phyloP scores from a whole-genome alignment of 2,888 invertebrate species.

The Drepana falcataria region DNA sequence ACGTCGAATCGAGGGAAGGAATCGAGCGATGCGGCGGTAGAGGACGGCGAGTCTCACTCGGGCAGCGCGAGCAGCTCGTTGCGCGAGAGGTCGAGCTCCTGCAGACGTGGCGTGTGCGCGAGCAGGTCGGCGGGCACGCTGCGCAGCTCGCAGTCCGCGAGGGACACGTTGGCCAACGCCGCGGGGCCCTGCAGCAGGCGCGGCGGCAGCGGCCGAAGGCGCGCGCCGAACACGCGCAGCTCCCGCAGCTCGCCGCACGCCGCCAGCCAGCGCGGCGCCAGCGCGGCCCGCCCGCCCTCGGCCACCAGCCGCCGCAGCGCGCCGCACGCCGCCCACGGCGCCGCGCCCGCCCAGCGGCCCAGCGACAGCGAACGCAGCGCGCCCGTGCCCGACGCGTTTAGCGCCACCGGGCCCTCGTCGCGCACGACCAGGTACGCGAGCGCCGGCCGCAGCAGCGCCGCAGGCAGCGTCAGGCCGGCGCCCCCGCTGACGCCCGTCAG shows the following conservation, averaged over 20 bases:
- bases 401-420: conserved; percentile 12
- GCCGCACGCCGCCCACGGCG: conserved; percentile 2
- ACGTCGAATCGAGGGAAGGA: background rate
- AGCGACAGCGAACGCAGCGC: too few species aligned
- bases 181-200: conserved; percentile 7
- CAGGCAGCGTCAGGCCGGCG: conserved; percentile 10
- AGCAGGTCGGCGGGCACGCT: conserved; percentile 24
- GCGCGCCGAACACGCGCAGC: conserved; percentile 2
- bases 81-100: conserved; percentile 17
- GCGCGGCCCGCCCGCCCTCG: background rate
- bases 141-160: conserved; percentile 7
- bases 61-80: conserved; percentile 27
- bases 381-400: background rate
- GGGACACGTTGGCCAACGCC: conserved; percentile 5
- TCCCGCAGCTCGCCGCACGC: conserved; percentile 9
- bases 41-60: conserved; percentile 16
- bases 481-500: conserved; percentile 3
- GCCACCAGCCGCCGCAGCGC: background rate
- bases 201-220: conserved; percentile 6
- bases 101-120: conserved; percentile 14
- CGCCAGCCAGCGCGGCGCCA: conserved; percentile 14
- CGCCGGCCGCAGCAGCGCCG: conserved; percentile 9
- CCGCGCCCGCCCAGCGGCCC: too few species aligned
- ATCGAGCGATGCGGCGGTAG: background rate
- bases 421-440: conserved; percentile 12